phyloP scores from a whole-genome alignment of 1,140 invertebrate genomes.

The Ceratina australensis region DNA sequence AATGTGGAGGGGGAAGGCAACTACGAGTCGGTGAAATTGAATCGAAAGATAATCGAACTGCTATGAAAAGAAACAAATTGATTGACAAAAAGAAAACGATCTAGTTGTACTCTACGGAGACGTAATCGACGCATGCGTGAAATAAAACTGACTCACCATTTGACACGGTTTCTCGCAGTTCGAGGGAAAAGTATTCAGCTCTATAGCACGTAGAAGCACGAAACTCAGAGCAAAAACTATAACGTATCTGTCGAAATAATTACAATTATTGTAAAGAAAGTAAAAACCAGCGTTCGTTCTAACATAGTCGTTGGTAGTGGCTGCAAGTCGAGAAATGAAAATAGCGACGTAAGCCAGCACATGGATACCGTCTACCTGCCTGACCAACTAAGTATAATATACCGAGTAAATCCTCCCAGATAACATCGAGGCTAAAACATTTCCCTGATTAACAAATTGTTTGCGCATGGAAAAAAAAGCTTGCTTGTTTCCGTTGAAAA shows the following conservation, averaged over 20 bases:
- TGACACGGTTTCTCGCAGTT: slow-evolving; percentile 26
- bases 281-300: neutral
- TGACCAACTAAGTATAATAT: no score
- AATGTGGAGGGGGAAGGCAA: neutral
- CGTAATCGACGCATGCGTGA: slow-evolving; percentile 26
- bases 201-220: slow-evolving; percentile 8
- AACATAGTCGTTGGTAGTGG: neutral
- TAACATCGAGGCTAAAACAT: no score
- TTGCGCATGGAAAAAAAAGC: no score
- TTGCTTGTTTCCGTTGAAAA: neutral
- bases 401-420: no score
- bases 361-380: neutral
- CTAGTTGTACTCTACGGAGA: slow-evolving; percentile 20
- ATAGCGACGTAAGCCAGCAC: slow-evolving; percentile 3
- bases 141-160: slow-evolving; percentile 30
- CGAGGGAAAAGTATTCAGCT: slow-evolving; percentile 12
- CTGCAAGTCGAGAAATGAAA: slow-evolving; percentile 11
- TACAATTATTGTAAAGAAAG: slow-evolving; percentile 8
- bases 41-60: neutral
- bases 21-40: neutral
- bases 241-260: slow-evolving; percentile 16
- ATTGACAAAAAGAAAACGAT: neutral
- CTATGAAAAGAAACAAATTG: neutral
- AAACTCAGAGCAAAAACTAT: slow-evolving; percentile 26
- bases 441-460: no score